Base-by-base conservation (phyloP, 1,140 invertebrate species). In the Brevipalpus yothersi region DNA sequence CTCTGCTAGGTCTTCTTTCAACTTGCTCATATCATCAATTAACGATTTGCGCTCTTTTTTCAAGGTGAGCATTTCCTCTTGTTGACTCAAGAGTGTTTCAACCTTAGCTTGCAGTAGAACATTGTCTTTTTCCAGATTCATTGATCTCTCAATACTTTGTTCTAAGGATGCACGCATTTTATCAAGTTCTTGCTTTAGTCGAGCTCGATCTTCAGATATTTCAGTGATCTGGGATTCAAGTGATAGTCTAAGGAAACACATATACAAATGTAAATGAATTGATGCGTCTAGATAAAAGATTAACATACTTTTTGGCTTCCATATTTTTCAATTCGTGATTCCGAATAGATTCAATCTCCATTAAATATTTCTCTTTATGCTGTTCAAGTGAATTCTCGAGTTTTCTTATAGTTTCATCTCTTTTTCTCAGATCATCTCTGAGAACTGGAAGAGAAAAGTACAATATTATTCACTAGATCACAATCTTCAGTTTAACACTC, bases 11-110 rank as follows among this genome's bases (percentile, higher is more conserved):
- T 62, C 58, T 13, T 17, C 11, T 21, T 41, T 49, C 1, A 60
- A 12, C 51, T 59, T 61, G 55, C 56, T 56, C n/a, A 62, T 15
- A 10, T 60, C 54, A 31, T 62, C 61, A 15, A 55, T 41, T 13
- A 61, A 42, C 19, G 21, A 15, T 2, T 39, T 41, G 21, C 60
- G 61, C 19, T 59, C 41, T 60, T 54, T 31, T 8, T 58, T 39
- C 8, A 62, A 31, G 11, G 49, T 56, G 17, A 57, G 54, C 31
- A 60, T 45, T 19, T 62, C 61, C 45, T 62, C 59, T 10, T 56
- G 49, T 8, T 31, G 17, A 1, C 21, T 15, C 39, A 54, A 31
- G 15, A 54, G 53, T 23, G 59, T 17, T 41, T 62, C 61, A n/a
- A 62, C 8, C 31, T 60, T 62, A 1, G 61, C 58, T 47, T 54